Evolutionary conservation across 2,888 invertebrate genomes (phyloP).

Genomic region (Papilio gigon): DNA sequence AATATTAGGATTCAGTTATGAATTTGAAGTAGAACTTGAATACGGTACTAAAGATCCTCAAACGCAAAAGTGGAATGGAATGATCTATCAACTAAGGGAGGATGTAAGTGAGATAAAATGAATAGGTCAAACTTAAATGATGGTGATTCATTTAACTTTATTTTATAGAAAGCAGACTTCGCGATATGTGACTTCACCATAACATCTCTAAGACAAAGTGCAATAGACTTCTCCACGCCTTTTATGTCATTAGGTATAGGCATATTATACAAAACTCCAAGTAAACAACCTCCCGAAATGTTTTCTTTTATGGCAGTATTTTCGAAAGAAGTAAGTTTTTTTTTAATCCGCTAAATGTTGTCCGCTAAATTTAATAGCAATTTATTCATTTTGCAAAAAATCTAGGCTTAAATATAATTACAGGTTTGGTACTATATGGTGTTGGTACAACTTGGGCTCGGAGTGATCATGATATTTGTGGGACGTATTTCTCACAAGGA

Average conservation of each 20-base stretch:
- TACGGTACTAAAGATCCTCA: slow-evolving; percentile 82
- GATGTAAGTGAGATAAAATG: slow-evolving; percentile 75
- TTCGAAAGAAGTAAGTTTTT: slow-evolving; percentile 84
- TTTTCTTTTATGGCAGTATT: slow-evolving; percentile 97
- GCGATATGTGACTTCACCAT: slow-evolving; percentile 95
- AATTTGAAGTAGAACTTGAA: slow-evolving; percentile 86
- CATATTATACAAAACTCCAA: slow-evolving; percentile 93
- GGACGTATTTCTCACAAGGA: slow-evolving; percentile 92
- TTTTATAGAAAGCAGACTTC: slow-evolving; percentile 91
- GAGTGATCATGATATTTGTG: slow-evolving; percentile 90
- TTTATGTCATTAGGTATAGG: slow-evolving; percentile 97
- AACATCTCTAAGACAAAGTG: slow-evolving; percentile 91
- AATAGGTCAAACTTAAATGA: neutral
- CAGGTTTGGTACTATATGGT: slow-evolving; percentile 93
- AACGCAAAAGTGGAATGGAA: slow-evolving; percentile 86
- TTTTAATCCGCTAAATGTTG: too few relatives aligned
- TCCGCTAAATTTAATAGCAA: too few relatives aligned
- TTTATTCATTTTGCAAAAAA: neutral
- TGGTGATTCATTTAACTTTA: slow-evolving; percentile 24
- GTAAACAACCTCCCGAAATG: slow-evolving; percentile 91
- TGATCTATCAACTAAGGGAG: slow-evolving; percentile 86
- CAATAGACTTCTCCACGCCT: slow-evolving; percentile 97
- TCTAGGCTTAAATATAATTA: slow-evolving; percentile 33
- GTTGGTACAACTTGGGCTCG: slow-evolving; percentile 89
- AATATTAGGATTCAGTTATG: slow-evolving; percentile 90